Conservation (phyloP, 2,113 vertebrate genomes). For the Xiphias gladius region DNA sequence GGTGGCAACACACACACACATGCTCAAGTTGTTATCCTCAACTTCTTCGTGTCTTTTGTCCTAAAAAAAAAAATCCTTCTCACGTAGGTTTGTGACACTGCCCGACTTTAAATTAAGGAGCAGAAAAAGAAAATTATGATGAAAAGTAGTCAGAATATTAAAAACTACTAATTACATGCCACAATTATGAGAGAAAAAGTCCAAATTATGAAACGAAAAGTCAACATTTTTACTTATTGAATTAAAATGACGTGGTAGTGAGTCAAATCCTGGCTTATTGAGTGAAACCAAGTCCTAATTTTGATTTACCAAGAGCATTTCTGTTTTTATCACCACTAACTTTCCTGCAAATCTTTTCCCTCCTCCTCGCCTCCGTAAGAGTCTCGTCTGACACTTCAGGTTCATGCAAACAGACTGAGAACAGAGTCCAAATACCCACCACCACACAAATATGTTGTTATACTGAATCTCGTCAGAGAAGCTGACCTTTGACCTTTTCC, state of each 20-base stretch:
- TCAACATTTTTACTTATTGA: neutral
- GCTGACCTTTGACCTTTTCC: neutral
- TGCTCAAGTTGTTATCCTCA: neutral
- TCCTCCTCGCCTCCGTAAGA: neutral
- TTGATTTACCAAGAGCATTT: neutral
- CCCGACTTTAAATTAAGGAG: neutral
- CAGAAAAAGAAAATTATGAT: neutral
- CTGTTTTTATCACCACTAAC: neutral
- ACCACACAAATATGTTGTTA: neutral
- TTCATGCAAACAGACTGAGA: too few relatives aligned
- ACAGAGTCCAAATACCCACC: neutral
- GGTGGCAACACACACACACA: constrained; percentile 75
- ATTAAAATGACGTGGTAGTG: too few relatives aligned
- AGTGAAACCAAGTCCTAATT: too few relatives aligned
- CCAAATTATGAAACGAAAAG: neutral
- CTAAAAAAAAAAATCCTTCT: neutral
- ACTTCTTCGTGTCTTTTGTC: neutral
- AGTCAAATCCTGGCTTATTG: too few relatives aligned
- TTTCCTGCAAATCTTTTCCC: neutral
- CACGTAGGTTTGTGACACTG: neutral
- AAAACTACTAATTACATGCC: neutral
- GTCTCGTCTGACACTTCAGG: too few relatives aligned
- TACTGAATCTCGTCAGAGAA: neutral
- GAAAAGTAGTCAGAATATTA: neutral
- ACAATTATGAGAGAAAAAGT: too few relatives aligned